Conservation (phyloP, 92 coral and sea anemone species). For the Scolanthus callimorphus region DNA sequence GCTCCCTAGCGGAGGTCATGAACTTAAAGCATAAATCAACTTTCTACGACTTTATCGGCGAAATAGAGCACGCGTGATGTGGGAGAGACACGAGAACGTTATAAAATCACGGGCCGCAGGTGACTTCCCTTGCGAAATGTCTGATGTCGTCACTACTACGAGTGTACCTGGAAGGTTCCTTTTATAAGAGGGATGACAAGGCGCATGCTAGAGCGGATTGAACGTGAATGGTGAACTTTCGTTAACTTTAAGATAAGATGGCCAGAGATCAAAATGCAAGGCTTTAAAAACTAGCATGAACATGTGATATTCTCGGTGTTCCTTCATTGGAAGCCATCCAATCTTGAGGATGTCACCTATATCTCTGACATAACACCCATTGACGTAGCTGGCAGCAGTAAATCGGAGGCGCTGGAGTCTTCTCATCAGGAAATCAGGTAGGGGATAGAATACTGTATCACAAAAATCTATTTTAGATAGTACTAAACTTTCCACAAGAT, state of each 20-base stretch:
- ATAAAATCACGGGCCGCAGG: too few relatives aligned
- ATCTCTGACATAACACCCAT: too few relatives aligned
- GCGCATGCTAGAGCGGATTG: background rate
- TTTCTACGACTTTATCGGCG: too few relatives aligned
- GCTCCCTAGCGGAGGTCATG: too few relatives aligned
- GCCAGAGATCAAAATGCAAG: background rate
- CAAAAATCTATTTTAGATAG: background rate
- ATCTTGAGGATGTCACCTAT: too few relatives aligned
- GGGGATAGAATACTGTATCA: background rate
- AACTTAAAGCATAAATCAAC: too few relatives aligned
- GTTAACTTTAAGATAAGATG: background rate
- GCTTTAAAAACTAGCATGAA: conserved; percentile 2
- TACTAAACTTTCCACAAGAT: background rate
- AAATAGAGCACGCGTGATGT: too few relatives aligned
- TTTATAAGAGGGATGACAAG: background rate
- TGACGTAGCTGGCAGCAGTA: background rate
- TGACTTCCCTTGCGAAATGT: background rate
- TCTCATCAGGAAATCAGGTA: background rate
- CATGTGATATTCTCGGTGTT: background rate
- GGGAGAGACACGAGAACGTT: too few relatives aligned
- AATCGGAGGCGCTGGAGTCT: background rate
- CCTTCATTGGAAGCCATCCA: background rate
- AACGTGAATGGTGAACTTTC: background rate
- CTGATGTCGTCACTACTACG: background rate
- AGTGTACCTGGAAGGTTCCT: background rate